Conservation (phyloP, 2,113 vertebrate genomes). For the Nesogale talazaci region DNA sequence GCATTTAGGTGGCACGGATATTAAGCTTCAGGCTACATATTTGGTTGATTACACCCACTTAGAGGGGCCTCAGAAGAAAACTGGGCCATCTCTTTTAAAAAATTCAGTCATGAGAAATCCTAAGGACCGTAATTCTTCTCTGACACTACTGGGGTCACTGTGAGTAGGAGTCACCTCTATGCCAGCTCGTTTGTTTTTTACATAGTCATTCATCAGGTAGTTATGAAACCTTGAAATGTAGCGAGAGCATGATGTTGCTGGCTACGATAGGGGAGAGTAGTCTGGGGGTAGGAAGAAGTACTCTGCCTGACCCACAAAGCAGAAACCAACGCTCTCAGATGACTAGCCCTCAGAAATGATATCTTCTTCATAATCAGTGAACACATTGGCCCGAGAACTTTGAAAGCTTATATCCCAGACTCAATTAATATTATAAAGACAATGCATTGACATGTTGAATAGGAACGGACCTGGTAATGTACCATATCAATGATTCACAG, state of each 20-base stretch:
- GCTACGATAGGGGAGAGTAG: background rate
- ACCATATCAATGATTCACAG: slow-evolving; percentile 65
- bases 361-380: background rate
- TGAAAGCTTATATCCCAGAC: slow-evolving; percentile 1
- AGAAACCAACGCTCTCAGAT: background rate
- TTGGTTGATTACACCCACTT: background rate
- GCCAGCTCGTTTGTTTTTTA: background rate
- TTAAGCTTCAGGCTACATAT: background rate
- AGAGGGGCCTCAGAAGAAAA: background rate
- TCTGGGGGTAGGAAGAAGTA: background rate
- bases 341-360: background rate
- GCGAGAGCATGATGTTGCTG: background rate
- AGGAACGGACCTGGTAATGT: slow-evolving; percentile 46
- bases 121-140: background rate
- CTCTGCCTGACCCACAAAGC: background rate
- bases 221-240: background rate
- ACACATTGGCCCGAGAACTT: background rate
- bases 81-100: background rate
- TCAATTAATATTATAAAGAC: slow-evolving; percentile 45
- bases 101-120: background rate
- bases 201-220: background rate
- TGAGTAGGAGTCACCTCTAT: background rate
- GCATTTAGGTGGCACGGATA: background rate
- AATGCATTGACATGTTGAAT: slow-evolving; percentile 14
- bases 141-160: background rate